Percentiles rank a stretch among this genome's conserved stretches.
These are phyloP conservation scores for Thymallus thymallus DNA, from an alignment of 2,113 vertebrate genomes.

Conservation along the genomic window DNA sequence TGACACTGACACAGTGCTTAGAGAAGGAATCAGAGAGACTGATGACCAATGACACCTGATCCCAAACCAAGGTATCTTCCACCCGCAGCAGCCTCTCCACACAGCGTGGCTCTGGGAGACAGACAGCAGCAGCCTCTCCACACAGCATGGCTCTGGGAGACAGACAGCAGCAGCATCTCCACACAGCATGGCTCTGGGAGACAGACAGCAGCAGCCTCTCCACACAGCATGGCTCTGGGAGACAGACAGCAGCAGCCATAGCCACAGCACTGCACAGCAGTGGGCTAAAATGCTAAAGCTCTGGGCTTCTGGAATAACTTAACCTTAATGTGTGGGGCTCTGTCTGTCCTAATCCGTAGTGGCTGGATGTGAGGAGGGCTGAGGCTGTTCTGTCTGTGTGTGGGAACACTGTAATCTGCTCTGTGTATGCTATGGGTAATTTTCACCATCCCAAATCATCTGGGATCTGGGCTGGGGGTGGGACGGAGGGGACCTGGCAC, in stretches of 20 bases:
- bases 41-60: neutral
- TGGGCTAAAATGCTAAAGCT: neutral
- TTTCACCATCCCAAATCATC: neutral
- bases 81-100: neutral
- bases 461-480: neutral
- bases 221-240: neutral
- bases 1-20: neutral
- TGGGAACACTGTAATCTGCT: neutral
- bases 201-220: neutral
- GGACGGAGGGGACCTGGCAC: conserved; percentile 3
- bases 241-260: neutral
- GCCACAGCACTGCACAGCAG: neutral
- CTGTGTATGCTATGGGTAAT: neutral
- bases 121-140: neutral
- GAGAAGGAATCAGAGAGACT: neutral
- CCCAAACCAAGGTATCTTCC: neutral
- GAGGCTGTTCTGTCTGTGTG: neutral
- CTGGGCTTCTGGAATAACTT: neutral
- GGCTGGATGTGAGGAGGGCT: neutral
- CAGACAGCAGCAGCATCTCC: neutral
- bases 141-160: neutral
- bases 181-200: neutral
- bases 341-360: neutral
- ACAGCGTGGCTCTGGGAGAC: neutral
- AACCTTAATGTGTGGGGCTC: neutral